Base-by-base conservation (phyloP, 1,140 invertebrate genomes). In the Drosophila melanica region DNA sequence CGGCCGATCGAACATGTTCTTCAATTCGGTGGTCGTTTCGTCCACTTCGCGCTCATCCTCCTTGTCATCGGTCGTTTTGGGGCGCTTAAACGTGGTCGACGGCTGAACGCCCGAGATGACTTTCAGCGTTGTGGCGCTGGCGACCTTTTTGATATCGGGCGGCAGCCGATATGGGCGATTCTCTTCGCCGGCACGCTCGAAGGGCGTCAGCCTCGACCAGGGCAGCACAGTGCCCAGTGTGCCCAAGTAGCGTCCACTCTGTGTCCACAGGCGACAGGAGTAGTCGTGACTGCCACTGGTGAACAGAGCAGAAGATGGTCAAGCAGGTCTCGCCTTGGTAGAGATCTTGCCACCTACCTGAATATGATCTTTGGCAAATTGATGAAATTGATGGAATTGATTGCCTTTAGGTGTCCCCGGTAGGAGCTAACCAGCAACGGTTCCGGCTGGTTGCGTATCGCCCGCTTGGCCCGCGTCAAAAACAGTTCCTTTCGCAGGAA, bases 201-300 rank as follows among this genome's bases (percentile, higher is more conserved):
- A 92, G 0, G 94, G 93, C 42, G 92, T 79, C 6, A 94, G 87
- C 35, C 93, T 90, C 3, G 84, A 71, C 94, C 94, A 95, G 1
- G 93, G 92, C 77, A 93, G 92, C 65, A 94, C 94, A 30, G 94
- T 94, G 39, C 95, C 95, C 63, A 96, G 90, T 10, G 95, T 96
- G 44, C 94, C 94, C 42, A 96, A 85, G 90, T 96, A 96, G 76
- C 94, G 93, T 8, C 95, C 95, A 30, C 93, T 93, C 14, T 95
- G 90, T 12, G 93, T 94, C 95, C 95, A 96, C 75, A 96, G 92
- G 60, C 95, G 92, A 55, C 95, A 94, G 41, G 94, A 94, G 81
- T 94, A 94, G 92, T 96, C 96, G 65, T 93, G 93, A 75, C 95
- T 96, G n/a, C 94, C 94, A 44, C 95, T 96, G 78, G 12, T 55